Percentiles rank a stretch among this genome's conserved stretches.
Conservation (phyloP, 2,888 invertebrate genomes). For the Crocallis elinguaria region DNA sequence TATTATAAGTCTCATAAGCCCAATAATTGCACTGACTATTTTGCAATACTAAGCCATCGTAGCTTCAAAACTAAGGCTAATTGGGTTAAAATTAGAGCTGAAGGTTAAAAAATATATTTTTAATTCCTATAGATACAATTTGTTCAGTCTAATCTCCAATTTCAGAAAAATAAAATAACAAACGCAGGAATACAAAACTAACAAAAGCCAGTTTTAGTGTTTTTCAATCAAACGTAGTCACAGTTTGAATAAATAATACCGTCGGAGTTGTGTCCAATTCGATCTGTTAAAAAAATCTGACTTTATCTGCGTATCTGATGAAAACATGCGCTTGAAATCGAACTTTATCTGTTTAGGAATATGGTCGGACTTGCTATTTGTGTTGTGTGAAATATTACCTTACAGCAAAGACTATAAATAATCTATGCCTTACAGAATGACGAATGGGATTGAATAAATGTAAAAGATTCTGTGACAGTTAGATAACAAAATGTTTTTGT, state of each 20-base stretch:
- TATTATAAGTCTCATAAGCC: too few relatives aligned
- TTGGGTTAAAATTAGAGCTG: too few relatives aligned
- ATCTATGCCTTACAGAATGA: neutral
- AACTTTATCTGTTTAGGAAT: neutral
- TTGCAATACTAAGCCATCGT: too few relatives aligned
- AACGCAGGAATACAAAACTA: constrained; percentile 1
- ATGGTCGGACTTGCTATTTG: neutral
- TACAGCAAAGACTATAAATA: too few relatives aligned
- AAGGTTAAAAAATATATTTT: too few relatives aligned
- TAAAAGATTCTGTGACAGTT: constrained; percentile 13
- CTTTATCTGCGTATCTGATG: neutral
- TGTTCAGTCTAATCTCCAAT: neutral
- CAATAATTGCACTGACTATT: too few relatives aligned
- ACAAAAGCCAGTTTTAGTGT: constrained; percentile 11
- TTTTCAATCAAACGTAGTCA: constrained; percentile 21
- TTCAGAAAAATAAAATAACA: constrained; percentile 1
- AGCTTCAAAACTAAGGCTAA: too few relatives aligned
- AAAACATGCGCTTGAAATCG: neutral
- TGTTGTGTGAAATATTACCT: neutral
- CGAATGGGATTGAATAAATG: neutral
- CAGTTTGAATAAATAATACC: constrained; percentile 25
- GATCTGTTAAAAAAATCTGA: constrained; percentile 2
- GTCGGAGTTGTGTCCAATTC: constrained; percentile 6
- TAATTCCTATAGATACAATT: too few relatives aligned
- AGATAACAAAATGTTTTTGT: neutral